Base-by-base conservation (phyloP, 1,140 invertebrate species). In the Cotesia typhae region DNA sequence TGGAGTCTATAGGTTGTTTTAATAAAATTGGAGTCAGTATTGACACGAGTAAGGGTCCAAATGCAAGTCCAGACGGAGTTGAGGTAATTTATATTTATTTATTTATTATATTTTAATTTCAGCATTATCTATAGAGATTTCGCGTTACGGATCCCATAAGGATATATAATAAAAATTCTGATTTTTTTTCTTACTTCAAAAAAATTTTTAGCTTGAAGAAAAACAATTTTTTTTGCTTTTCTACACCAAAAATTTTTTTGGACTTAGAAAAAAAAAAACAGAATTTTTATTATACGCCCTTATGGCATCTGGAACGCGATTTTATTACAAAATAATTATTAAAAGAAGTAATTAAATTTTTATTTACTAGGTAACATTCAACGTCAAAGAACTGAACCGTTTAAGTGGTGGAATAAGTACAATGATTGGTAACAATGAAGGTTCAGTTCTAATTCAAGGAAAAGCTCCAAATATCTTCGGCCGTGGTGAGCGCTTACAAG, bases 381-480 rank as follows among this genome's bases (percentile, higher is more conserved):
- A 91, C 74, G 94, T 97, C 12, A 88, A 89, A 70, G 96, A 97
- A 86, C 78, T 92, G 66, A 91, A 91, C 61, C 82, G 93, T 37
- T 79, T 96, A 36, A 90, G 90, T 55, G 95, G 95, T 9, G 92
- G 92, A n/a, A 88, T 96, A 51, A 94, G 91, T 75, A 95, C 94
- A 0, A 89, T 92, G 72, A 91, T 96, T 68, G 94, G 94, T 36
- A 94, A 95, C 76, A 96, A 96, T 84, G 94, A 96, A 83, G 94
- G 93, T 6, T 92, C 93, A 36, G 76, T 97, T 41, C 88, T 92
- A 9, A 85, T 95, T 17, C 91, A 92, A 47, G 82, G 92, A 9
- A 89, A 89, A 78, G 85, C 93, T 67, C 94, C 95, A 0, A 98
- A 97, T 87, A 82, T 95, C 47, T 88, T 92, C 77, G 96, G 95